Base-by-base conservation (phyloP, 2,888 invertebrate species). In the Cartodere bifasciata region DNA sequence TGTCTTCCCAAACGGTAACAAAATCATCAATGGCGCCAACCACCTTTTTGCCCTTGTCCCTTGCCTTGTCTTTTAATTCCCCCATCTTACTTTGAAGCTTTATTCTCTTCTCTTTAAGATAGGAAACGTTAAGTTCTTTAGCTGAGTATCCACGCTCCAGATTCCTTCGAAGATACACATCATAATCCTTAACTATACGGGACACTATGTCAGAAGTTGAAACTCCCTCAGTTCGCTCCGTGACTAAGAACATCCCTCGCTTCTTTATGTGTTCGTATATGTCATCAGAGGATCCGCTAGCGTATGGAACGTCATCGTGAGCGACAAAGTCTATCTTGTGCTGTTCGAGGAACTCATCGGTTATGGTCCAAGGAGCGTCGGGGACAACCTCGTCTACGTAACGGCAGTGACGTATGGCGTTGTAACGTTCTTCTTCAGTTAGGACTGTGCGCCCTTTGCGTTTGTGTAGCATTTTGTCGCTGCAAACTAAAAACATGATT, bases 291-390 rank as follows among this genome's bases (percentile, higher is more conserved):
- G 85, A 82, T 38, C 84, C 84, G 3, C 83, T 81, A 30, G 79
- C 79, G 65, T 98, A 99, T 1, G 98, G 98, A 51, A 94, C 78
- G 61, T 97, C 95, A 64, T 98, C 98, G 65, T 98, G 98, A 15
- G 98, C 92, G 34, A 92, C 88, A 67, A 98, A 98, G 65, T 98
- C 98, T 47, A 98, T 97, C 76, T 98, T 98, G 65, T 97, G 82
- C 45, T 78, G 74, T 42, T 73, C 72, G 23, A 97, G 67, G 58
- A 90, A 98, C 24, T 81, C 86, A 52, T 94, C 90, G 50, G 81
- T 81, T 40, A 88, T 65, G 47, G 83, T 81, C 97, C 97, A 98
- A 1, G 98, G 98, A 17, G 97, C 95, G 60, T 91, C 86, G 41
- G 76, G 66, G 4, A 94, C 77, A 31, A 79, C 70, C 73, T 98